Base-by-base conservation (phyloP, 2,113 vertebrate species). In the Trochalopteron elliotii region DNA sequence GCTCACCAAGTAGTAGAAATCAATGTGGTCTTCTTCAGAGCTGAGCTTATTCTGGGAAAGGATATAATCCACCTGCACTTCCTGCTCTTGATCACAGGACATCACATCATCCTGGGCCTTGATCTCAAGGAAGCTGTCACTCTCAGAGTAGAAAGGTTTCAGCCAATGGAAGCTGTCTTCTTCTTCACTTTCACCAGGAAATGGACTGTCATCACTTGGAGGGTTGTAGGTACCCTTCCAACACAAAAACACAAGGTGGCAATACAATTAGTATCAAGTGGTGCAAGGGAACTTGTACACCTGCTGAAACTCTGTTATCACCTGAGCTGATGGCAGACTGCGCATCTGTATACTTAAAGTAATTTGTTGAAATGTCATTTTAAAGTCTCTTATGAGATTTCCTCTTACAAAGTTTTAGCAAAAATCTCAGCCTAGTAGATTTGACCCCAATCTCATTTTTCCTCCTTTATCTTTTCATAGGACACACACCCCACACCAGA, bases 1-100 rank as follows among this genome's bases (percentile, higher is more conserved):
- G 28, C 98, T 98, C 69, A 98, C 98, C 80, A 97, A 87, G 56
- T 97, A 98, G 76, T 97, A 94, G 93, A 98, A 97, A 82, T 75
- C 68, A 64, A 97, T 10, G 31, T 97, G 37, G 40, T 97, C 95
- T 37, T 86, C 84, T 76, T 87, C 88, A 63, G 79, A 53, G 35
- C n/a, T 44, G 21, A 91, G 64, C 71, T 98, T 97, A 5, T 37
- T 81, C 11, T 8, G 52, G 24, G 97, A 80, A 13, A 97, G 77
- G 49, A 95, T 79, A 44, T 98, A 98, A 71, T 98, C 95, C 78
- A 98, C 97, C 37, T 75, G 81, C 4, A 97, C 84, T 55, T 97
- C 82, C 24, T 97, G 97, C 33, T 92, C 78, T 63, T 89, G 71
- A 27, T 67, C 88, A 79, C 97, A 98, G 27, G 74, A 21, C 60